These are phyloP conservation scores for Pelecanus crispus DNA, from an alignment of 2,113 vertebrate genomes.

Conservation along the genomic window DNA sequence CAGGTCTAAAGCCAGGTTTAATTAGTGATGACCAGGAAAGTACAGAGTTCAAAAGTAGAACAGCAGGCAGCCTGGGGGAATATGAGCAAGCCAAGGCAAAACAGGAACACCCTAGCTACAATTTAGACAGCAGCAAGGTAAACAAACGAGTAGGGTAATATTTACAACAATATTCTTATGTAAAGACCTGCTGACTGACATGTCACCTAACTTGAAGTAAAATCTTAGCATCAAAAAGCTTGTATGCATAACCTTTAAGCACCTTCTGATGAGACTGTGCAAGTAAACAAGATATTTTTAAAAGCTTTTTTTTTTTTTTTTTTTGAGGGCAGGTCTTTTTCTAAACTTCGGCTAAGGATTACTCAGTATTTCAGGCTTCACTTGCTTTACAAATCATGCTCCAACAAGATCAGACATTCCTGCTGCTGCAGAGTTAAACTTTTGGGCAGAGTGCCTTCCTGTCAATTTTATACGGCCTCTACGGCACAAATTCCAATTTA, in stretches of 20 bases:
- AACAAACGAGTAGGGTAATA: background rate
- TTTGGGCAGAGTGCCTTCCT: background rate
- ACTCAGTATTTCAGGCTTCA: background rate
- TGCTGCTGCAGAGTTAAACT: background rate
- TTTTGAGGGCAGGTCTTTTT: background rate
- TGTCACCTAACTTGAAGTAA: background rate
- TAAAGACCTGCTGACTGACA: background rate
- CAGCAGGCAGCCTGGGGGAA: background rate
- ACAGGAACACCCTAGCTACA: background rate
- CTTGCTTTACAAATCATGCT: background rate
- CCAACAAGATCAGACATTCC: background rate
- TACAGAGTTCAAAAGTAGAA: constrained; percentile 25
- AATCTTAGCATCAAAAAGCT: background rate
- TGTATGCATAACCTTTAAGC: background rate
- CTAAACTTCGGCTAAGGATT: background rate
- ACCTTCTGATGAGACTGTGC: background rate
- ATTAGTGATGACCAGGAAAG: background rate
- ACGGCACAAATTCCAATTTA: background rate
- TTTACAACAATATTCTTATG: background rate
- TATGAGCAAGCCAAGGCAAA: constrained; percentile 4
- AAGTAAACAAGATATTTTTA: background rate
- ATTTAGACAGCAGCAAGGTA: background rate
- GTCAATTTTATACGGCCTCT: background rate
- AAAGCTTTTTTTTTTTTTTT: background rate
- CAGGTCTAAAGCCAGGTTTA: background rate